Evolutionary conservation across 2,888 invertebrate species (phyloP), one percentile per base, ranked within the genome.

Genomic region (Leptinotarsa juncta): DNA sequence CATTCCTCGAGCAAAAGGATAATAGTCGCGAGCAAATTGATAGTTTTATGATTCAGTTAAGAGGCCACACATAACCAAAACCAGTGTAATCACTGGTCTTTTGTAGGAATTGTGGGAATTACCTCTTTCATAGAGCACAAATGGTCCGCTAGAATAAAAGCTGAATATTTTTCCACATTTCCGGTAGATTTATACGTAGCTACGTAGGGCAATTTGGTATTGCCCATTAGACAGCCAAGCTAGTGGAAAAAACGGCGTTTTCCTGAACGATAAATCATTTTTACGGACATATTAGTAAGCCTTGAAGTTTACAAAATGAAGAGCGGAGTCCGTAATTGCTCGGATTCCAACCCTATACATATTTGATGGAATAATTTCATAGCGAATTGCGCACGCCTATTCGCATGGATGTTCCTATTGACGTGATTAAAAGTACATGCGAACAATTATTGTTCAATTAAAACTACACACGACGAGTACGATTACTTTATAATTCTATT

Each of bases 171-270:
- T 62, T 62, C 42, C 42, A 62, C n/a, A 42, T 62, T 57, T 57
- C 57, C 57, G 15, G 23, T 3, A 42, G 42, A 42, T 70, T 70
- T 70, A 57, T 57, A 57, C 23, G 23, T 23, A 70, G 26, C 49
- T 26, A 62, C 62, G 50, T 65, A 71, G 71, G 57, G 71, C 67
- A 67, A 67, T 71, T 72, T 7, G 15, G 75, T 48, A 72, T 49
- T 65, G 57, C 73, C 68, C 50, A 55, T 67, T 66, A 68, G 42
- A 42, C n/a, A 74, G 15, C 50, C 55, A 70, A 66, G 66, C 70
- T 32, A 26, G 70, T 51, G 72, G 70, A 75, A 75, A 85, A 72
- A 72, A 55, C 57, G 60, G 23, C n/a, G n/a, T 72, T 55, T 72
- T 42, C 67, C 20, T 20, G 14, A n/a, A 7, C 20, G 50, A 72